Conservation (phyloP, 2,113 vertebrate genomes). For the Anser brachyrhynchus region DNA sequence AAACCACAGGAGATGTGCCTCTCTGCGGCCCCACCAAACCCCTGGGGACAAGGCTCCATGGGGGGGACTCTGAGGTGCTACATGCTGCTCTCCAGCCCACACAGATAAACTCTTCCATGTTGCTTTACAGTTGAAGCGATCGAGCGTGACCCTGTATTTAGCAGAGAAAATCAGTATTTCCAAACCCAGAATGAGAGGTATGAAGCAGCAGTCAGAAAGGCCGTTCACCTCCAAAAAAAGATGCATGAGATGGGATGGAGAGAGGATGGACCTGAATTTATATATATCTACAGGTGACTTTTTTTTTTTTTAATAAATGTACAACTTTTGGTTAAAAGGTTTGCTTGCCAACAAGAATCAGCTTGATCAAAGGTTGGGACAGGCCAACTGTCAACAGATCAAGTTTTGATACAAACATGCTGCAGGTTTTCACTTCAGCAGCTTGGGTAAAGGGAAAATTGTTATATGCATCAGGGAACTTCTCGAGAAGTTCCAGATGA, state of each 20-base stretch:
- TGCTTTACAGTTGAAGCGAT: conserved; percentile 71
- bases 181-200: conserved; percentile 74
- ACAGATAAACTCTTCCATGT: not conserved
- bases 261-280: conserved; percentile 32
- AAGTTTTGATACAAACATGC: not conserved
- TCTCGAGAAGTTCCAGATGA: not conserved
- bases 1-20: too few relatives aligned
- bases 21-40: too few relatives aligned
- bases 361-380: not conserved
- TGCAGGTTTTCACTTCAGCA: not conserved
- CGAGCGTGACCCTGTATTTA: conserved; percentile 61
- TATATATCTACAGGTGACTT: conserved; percentile 68
- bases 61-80: not conserved
- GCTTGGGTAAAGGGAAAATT: not conserved
- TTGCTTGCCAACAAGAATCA: not conserved
- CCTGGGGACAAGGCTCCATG: too few relatives aligned
- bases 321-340: not conserved
- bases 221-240: conserved; percentile 51
- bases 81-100: not conserved
- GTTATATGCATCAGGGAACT: accelerated
- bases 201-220: conserved; percentile 59
- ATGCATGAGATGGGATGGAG: conserved; percentile 73
- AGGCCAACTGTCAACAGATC: not conserved
- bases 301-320: not conserved
- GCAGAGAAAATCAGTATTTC: conserved; percentile 73